Evolutionary conservation across 2,888 invertebrate species (phyloP).

Genomic region (Andrena haemorrhoa): DNA sequence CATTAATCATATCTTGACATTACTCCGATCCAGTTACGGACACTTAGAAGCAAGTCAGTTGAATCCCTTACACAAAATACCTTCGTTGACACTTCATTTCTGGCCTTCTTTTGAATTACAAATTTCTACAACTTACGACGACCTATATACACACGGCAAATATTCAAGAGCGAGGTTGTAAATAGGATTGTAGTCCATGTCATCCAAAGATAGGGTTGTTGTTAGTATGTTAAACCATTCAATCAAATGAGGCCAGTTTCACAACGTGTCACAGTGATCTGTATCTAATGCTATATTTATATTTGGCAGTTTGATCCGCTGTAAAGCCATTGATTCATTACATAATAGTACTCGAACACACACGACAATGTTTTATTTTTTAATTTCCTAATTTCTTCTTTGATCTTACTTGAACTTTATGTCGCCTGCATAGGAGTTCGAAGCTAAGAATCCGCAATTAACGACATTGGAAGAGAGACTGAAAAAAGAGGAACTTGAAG

Average conservation of each 20-base stretch:
- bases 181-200: slow-evolving; percentile 78
- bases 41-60: not conserved
- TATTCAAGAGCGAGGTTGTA: slow-evolving; percentile 42
- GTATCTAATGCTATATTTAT: slow-evolving; percentile 82
- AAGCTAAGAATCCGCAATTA: slow-evolving; percentile 87
- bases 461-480: slow-evolving; percentile 91
- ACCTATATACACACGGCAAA: slow-evolving; percentile 12
- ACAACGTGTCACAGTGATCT: slow-evolving; percentile 76
- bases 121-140: slow-evolving; percentile 12
- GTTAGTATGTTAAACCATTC: slow-evolving; percentile 74
- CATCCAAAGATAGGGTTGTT: slow-evolving; percentile 80
- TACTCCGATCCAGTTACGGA: not conserved
- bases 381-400: slow-evolving; percentile 9
- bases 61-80: not conserved
- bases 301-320: slow-evolving; percentile 81
- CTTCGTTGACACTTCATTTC: not conserved
- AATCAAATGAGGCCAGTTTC: slow-evolving; percentile 80
- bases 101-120: not conserved
- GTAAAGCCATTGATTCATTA: slow-evolving; percentile 73
- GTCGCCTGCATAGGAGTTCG: slow-evolving; percentile 87
- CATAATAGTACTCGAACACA: slow-evolving; percentile 58
- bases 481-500: slow-evolving; percentile 95
- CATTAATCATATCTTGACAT: slow-evolving; percentile 21
- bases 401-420: slow-evolving; percentile 21
- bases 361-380: slow-evolving; percentile 10